Evolutionary conservation across 2,113 vertebrate species (phyloP), one percentile per base, ranked within the genome.

Genomic region (Catharus minimus): DNA sequence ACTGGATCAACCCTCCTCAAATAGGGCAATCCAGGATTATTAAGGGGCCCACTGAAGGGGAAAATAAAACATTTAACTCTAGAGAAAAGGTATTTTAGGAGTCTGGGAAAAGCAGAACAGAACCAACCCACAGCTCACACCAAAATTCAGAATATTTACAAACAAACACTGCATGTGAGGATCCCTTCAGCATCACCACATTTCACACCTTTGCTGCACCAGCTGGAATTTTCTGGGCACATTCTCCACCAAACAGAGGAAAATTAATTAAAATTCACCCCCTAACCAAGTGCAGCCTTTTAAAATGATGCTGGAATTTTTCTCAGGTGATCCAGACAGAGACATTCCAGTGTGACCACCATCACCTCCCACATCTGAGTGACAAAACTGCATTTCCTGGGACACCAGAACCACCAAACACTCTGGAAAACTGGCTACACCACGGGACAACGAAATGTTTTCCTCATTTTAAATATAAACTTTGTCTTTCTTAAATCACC

Each of bases 21-120:
- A 85, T 73, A 95, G 94, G 87, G 89, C 67, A 95, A 95, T 82
- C 93, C 93, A 80, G 93, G 95, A 96, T 96, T 95, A 96, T 17
- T 41, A 43, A 86, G 36, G 26, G 69, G 73, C 69, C 77, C 79
- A 24, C 12, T 8, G 28, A 67, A 75, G 26, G 41, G 4, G 38
- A 32, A 13, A 39, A 3, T 32, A 18, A 27, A 3, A 62, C 16
- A 56, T 24, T 49, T 24, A 77, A 22, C 26, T 41, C 11, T 6
- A 4, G 5, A 49, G 33, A 46, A 44, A 66, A 92, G 36, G 73
- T 77, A 81, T 74, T 94, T 90, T 32, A 39, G 61, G 76, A 74
- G 43, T 7, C 23, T 19, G 56, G 46, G 15, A 61, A 52, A 49
- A 67, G 38, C 14, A 75, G 23, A 8, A 22, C 2, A 50, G 10